Percentiles rank a stretch among this genome's conserved stretches.
These are phyloP conservation scores for Trissonchulus latispiculum DNA, from an alignment of 2,888 invertebrate species.

Conservation along the genomic window DNA sequence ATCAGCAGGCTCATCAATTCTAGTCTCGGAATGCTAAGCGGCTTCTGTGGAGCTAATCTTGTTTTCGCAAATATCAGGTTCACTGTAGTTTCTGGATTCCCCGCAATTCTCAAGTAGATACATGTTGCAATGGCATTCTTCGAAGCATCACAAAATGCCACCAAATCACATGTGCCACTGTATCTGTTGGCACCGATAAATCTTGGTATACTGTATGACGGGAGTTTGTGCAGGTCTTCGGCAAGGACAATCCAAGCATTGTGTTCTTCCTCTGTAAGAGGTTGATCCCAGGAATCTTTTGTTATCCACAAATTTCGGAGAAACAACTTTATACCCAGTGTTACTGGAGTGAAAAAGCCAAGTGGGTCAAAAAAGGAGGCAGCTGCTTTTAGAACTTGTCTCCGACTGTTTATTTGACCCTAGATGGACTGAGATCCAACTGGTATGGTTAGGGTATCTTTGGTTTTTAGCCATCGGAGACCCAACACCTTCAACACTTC, in stretches of 20 bases:
- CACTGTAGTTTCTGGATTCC: background rate
- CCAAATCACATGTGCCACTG: background rate
- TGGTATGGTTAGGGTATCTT: background rate
- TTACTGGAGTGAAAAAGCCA: slow-evolving; percentile 26
- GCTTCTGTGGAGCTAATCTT: slow-evolving; percentile 31
- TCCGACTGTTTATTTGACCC: too few species aligned
- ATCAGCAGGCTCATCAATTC: slow-evolving; percentile 18
- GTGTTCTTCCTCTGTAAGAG: slow-evolving; percentile 24
- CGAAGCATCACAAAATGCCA: slow-evolving; percentile 32
- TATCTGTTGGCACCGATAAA: background rate
- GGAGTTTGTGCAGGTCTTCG: slow-evolving; percentile 21
- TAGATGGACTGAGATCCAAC: slow-evolving; percentile 22
- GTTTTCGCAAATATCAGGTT: slow-evolving; percentile 26
- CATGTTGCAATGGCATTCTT: slow-evolving; percentile 28
- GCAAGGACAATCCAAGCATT: slow-evolving; percentile 28
- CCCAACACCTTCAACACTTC: too few species aligned
- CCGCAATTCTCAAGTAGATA: slow-evolving; percentile 26
- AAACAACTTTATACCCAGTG: slow-evolving; percentile 28
- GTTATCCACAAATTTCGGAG: slow-evolving; percentile 32
- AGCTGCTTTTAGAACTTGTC: slow-evolving; percentile 25
- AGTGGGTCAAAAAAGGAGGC: slow-evolving; percentile 29
- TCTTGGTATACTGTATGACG: background rate
- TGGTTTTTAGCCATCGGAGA: too few species aligned
- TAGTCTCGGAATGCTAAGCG: slow-evolving; percentile 28
- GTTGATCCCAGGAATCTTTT: slow-evolving; percentile 31